These are phyloP conservation scores for Brachymystax lenok DNA, from an alignment of 2,797 vertebrate genomes.

Conservation along the genomic window DNA sequence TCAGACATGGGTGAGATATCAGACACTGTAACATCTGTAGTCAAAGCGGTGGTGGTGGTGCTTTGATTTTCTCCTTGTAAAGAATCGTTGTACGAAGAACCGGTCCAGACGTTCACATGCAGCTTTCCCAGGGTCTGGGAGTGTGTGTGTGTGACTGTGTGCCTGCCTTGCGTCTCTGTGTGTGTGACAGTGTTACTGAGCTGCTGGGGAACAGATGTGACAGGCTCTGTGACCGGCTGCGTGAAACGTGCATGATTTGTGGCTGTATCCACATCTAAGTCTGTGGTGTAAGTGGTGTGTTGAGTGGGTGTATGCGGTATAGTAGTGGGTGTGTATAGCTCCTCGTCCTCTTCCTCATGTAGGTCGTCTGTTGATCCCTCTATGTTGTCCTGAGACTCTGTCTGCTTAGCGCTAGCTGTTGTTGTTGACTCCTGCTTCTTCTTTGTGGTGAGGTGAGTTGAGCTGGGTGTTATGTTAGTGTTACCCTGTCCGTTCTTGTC, in stretches of 20 bases:
- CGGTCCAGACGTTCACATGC: conserved; percentile 36
- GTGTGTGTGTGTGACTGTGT: conserved; percentile 47
- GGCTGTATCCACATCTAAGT: neutral
- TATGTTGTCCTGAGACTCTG: conserved; percentile 17
- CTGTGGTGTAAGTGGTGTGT: neutral
- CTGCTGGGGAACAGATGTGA: conserved; percentile 60
- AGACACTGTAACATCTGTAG: conserved; percentile 35
- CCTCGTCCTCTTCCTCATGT: conserved; percentile 3
- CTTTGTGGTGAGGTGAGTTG: conserved; percentile 33
- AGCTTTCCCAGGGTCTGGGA: conserved; percentile 43
- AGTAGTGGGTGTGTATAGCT: conserved; percentile 19
- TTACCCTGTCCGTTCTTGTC: conserved; percentile 71
- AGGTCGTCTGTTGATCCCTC: conserved; percentile 67
- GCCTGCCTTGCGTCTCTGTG: conserved; percentile 45
- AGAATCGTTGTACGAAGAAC: conserved; percentile 38
- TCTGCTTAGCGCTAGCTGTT: conserved; percentile 22
- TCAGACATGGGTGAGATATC: conserved; percentile 24
- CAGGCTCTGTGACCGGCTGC: conserved; percentile 23
- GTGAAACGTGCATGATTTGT: neutral
- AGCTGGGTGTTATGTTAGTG: conserved; percentile 38
- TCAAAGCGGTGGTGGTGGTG: conserved; percentile 22
- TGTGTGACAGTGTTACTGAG: conserved; percentile 41
- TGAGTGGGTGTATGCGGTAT: neutral
- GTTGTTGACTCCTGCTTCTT: conserved; percentile 14
- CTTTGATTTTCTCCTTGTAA: conserved; percentile 43